phyloP scores from a whole-genome alignment of 2,888 invertebrate genomes.

The Athripsodes cinereus region DNA sequence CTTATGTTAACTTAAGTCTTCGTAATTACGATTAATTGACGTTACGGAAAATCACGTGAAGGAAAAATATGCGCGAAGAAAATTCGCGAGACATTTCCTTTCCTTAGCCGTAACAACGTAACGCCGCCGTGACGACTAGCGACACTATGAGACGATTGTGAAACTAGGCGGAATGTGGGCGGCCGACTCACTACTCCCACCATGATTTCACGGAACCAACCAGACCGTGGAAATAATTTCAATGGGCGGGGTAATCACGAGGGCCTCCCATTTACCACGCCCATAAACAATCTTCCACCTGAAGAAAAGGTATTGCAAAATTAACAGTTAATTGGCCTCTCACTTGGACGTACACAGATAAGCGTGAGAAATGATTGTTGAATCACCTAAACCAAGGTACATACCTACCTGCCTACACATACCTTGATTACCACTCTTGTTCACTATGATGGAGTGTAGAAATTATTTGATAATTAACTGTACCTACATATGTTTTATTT shows the following conservation, averaged over 20 bases:
- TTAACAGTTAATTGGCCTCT: slow-evolving; percentile 19
- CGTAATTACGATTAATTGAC: no score
- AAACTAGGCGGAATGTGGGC: slow-evolving; percentile 15
- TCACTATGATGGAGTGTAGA: no score
- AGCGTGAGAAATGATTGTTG: no score
- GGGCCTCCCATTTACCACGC: slow-evolving; percentile 18
- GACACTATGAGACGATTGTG: slow-evolving; percentile 9
- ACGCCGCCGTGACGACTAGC: slow-evolving; percentile 14
- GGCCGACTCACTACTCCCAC: slow-evolving; percentile 16
- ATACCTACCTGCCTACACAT: neutral
- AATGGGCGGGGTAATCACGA: slow-evolving; percentile 7
- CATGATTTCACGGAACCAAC: slow-evolving; percentile 12
- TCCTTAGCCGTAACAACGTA: slow-evolving; percentile 1
- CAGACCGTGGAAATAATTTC: slow-evolving; percentile 5
- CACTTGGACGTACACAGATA: neutral
- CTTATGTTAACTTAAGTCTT: no score
- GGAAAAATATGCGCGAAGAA: slow-evolving; percentile 1
- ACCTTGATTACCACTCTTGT: no score
- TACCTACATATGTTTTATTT: no score
- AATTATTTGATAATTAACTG: no score
- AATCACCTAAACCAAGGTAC: neutral
- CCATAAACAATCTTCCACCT: slow-evolving; percentile 14
- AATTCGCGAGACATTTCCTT: neutral
- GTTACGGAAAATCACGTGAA: no score
- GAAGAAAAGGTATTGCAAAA: slow-evolving; percentile 11